phyloP scores from a whole-genome alignment of 2,797 vertebrate genomes.

The Chrosomus eos region DNA sequence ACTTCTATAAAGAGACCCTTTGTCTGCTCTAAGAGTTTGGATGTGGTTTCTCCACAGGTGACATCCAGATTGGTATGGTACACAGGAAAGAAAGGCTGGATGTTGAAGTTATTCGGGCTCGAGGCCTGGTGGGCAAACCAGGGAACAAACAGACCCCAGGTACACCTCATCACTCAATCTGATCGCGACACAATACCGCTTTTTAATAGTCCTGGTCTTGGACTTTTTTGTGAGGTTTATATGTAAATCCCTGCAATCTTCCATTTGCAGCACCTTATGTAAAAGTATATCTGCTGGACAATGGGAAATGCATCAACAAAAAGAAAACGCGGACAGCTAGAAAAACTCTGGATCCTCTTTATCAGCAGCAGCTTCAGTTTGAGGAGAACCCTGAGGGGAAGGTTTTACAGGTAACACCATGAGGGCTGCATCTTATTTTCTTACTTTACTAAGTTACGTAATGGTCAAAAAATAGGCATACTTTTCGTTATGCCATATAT shows the following conservation, averaged over 20 bases:
- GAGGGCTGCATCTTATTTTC: not conserved
- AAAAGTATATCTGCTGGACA: constrained; percentile 97
- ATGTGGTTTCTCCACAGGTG: constrained; percentile 77
- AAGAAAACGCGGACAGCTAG: constrained; percentile 96
- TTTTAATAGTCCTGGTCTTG: not conserved
- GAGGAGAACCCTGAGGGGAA: constrained; percentile 96
- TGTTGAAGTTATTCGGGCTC: constrained; percentile 95
- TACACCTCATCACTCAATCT: constrained; percentile 60
- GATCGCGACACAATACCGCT: not conserved
- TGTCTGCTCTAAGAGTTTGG: constrained; percentile 37
- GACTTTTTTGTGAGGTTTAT: not conserved
- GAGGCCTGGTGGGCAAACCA: constrained; percentile 96
- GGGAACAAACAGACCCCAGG: constrained; percentile 99
- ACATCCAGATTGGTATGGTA: constrained; percentile 98
- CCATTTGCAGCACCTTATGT: constrained; percentile 88
- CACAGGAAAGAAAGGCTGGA: constrained; percentile 96
- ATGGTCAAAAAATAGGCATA: not conserved
- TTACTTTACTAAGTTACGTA: not conserved
- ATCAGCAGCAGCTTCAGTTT: constrained; percentile 95
- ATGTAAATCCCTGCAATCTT: not conserved
- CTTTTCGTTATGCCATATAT: not conserved
- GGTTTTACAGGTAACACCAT: constrained; percentile 84
- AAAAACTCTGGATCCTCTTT: constrained; percentile 95
- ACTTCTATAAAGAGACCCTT: not conserved
- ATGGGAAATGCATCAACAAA: constrained; percentile 96